Evolutionary conservation across 2,888 invertebrate species (phyloP), one percentile per base, ranked within the genome.

Genomic region (Onchidella celtica): DNA sequence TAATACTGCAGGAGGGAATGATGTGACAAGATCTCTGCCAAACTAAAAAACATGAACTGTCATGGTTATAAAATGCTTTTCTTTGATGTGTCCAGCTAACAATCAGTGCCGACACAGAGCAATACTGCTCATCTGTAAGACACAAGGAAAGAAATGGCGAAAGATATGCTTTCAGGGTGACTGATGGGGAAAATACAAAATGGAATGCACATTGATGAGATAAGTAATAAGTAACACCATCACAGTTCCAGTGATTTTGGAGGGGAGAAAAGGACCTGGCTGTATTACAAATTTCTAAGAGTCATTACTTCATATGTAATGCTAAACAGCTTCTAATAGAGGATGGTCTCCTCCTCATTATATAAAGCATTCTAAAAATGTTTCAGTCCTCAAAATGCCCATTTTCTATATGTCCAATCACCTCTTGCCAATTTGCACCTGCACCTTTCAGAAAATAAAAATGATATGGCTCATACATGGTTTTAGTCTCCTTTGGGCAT

Each of bases 151-250:
- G 38, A 61, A 69, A 68, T 61, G 32, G 61, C 27, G 40, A n/a
- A 27, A 47, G 66, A 66, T 78, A 59, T 78, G 70, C 55, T 70
- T 57, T 36, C 47, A 47, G 40, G 47, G 68, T 77, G 63, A 34
- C 3, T 40, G 32, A 66, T 38, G 24, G 38, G 63, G 61, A 63
- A 76, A 63, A 70, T 55, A 47, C 29, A 61, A 61, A 27, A 55
- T 81, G 81, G 81, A 81, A 81, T 81, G 81, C 81, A 76, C 32
- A 72, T 63, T 61, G 24, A 70, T 68, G 74, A 80, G 81, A 75
- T 68, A 17, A 68, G 57, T 59, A 66, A 75, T 47, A 70, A 79
- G 61, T 66, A 70, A 70, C 69, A 75, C 70, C 76, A 81, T 81
- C 81, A 81, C 81, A 81, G 81, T 81, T 68, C 73, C 47, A 74